Conservation (phyloP, 2,888 invertebrate genomes). For the Heliconius cydno region DNA sequence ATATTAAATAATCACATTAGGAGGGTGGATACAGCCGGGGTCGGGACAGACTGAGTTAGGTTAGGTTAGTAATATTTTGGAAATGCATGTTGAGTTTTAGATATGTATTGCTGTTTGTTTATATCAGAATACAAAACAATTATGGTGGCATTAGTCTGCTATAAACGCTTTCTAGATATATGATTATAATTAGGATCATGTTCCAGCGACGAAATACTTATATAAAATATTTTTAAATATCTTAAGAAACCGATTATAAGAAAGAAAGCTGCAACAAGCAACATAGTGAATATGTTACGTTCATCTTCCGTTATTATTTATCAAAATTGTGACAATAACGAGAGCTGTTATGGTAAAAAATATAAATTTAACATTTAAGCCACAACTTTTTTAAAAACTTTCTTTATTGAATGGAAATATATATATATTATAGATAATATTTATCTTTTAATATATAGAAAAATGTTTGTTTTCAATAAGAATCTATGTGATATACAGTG, state of each 20-base stretch:
- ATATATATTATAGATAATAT: neutral
- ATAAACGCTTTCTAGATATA: too few species aligned
- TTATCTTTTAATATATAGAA: neutral
- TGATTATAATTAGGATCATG: too few species aligned
- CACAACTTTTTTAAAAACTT: neutral
- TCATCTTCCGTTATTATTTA: too few species aligned
- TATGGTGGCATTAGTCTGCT: too few species aligned
- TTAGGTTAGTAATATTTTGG: slow-evolving; percentile 19
- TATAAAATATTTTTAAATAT: neutral
- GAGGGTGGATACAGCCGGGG: slow-evolving; percentile 14
- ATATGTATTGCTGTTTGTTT: neutral
- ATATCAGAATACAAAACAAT: neutral
- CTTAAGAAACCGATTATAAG: neutral
- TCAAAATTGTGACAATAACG: too few species aligned
- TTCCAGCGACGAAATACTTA: neutral
- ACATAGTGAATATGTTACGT: too few species aligned
- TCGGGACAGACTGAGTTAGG: slow-evolving; percentile 19
- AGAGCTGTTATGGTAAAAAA: too few species aligned
- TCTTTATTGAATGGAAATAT: neutral
- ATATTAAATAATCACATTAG: slow-evolving; percentile 30
- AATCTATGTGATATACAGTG: slow-evolving; percentile 30
- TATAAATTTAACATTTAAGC: too few species aligned
- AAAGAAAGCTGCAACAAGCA: neutral
- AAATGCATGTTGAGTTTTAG: neutral
- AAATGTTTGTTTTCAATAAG: slow-evolving; percentile 21